Evolutionary conservation across 2,888 invertebrate species (phyloP).

Genomic region (Punctoribates punctum): DNA sequence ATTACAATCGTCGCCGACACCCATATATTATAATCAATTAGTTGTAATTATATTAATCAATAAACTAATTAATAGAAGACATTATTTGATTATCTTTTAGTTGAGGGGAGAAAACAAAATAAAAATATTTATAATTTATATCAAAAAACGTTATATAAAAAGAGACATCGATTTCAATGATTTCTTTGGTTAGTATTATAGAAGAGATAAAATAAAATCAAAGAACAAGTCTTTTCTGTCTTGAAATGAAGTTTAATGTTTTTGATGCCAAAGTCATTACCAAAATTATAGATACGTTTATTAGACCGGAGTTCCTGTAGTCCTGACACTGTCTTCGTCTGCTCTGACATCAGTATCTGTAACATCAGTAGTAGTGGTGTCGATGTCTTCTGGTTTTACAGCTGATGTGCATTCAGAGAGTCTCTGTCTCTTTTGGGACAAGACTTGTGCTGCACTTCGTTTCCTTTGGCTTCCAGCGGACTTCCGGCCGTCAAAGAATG

Average conservation of each 20-base stretch:
- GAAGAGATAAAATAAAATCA: slow-evolving; percentile 30
- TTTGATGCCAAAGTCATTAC: slow-evolving; percentile 13
- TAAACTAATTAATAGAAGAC: background rate
- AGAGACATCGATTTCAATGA: slow-evolving; percentile 1
- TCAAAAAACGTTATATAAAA: slow-evolving; percentile 1
- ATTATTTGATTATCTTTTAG: slow-evolving; percentile 19
- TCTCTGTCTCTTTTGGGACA: slow-evolving; percentile 30
- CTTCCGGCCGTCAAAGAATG: slow-evolving; percentile 22
- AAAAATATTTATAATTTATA: slow-evolving; percentile 15
- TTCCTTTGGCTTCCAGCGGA: slow-evolving; percentile 24
- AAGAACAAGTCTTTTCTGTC: background rate
- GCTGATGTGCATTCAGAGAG: slow-evolving; percentile 16
- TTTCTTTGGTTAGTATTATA: slow-evolving; percentile 22
- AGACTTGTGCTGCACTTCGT: slow-evolving; percentile 20
- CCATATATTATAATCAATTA: slow-evolving; percentile 24
- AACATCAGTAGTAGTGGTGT: slow-evolving; percentile 7
- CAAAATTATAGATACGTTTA: slow-evolving; percentile 29
- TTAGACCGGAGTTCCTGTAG: slow-evolving; percentile 37
- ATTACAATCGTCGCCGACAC: slow-evolving; percentile 9
- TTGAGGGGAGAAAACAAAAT: background rate
- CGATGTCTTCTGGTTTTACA: slow-evolving; percentile 4
- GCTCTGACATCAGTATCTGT: slow-evolving; percentile 7
- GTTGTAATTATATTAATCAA: slow-evolving; percentile 3
- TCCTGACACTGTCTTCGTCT: background rate
- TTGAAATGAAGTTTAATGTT: background rate